Base-by-base conservation (phyloP, 1,140 invertebrate genomes). In the Saccostrea glomerata region DNA sequence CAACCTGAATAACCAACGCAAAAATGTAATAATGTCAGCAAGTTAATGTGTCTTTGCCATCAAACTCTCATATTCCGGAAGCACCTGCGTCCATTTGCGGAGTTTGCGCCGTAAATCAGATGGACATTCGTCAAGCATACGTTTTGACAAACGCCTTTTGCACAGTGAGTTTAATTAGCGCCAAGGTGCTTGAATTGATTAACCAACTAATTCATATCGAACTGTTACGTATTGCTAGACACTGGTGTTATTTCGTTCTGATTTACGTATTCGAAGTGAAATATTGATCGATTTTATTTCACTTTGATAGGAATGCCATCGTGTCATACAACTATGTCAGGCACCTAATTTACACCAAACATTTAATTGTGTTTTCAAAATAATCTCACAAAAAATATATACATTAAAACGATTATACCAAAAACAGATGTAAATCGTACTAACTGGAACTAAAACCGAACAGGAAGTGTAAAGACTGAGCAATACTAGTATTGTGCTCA, bases 31-130 rank as follows among this genome's bases (percentile, higher is more conserved):
- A 77, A 77, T 77, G 70, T 77, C 70, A 77, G 23, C 70, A 12
- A 77, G 70, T 77, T 77, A 77, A 77, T 77, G 70, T 25, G 70
- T 77, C 70, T 25, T 25, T 17, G 70, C 30, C 70, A 77, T 77
- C 25, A 77, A 77, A 77, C 70, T 30, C 70, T 77, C 70, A 77
- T 30, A 15, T 77, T 30, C 70, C 70, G 70, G 70, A 77, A 77
- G 30, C 70, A 77, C 70, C 70, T 77, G 70, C 70, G 70, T 77
- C 30, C 70, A 77, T 77, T 25, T 30, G 3, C 70, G 70, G 70
- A 77, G 70, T 77, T 77, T 77, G 70, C 70, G 70, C 70, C 70
- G 70, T 77, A 77, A 77, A 77, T 77, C 70, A 77, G 25, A 77
- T 77, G 70, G 25, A 23, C 70, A 77, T 25, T 77, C 12, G 23